Conservation (phyloP, 2,113 vertebrate species). For the Brachypteracias leptosomus region DNA sequence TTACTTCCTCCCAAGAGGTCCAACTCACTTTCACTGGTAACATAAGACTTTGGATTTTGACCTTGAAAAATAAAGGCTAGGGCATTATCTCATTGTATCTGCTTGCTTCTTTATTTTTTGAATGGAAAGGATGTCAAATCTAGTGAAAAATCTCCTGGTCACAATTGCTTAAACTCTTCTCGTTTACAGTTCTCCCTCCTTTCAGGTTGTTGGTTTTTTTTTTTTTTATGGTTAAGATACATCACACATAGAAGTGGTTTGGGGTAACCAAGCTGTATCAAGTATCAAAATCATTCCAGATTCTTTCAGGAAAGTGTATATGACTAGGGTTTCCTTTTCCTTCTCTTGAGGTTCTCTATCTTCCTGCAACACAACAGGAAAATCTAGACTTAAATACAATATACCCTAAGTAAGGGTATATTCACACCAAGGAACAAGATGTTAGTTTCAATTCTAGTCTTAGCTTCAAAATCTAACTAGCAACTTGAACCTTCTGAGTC, state of each 20-base stretch:
- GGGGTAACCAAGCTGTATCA: not conserved
- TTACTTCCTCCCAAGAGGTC: conserved; percentile 10
- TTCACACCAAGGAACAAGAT: not conserved
- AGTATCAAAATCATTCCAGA: not conserved
- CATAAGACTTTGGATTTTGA: not conserved
- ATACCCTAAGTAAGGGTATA: not conserved
- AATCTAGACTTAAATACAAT: not conserved
- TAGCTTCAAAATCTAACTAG: not conserved
- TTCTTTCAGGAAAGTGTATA: not conserved
- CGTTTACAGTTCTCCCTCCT: not conserved
- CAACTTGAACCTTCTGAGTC: not conserved
- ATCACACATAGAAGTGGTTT: not conserved
- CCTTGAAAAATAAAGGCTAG: not conserved
- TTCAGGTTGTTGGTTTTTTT: too few species aligned
- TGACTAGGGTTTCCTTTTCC: not conserved
- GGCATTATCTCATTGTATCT: not conserved
- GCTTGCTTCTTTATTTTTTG: not conserved
- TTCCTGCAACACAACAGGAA: not conserved
- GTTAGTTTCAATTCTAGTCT: not conserved
- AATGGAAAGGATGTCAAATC: not conserved
- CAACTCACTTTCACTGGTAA: not conserved
- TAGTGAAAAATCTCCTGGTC: not conserved
- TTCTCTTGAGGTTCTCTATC: not conserved
- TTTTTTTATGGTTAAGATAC: not conserved
- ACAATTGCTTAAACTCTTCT: not conserved